phyloP scores from a whole-genome alignment of 2,797 vertebrate genomes.

The Poliocrania exsul region DNA sequence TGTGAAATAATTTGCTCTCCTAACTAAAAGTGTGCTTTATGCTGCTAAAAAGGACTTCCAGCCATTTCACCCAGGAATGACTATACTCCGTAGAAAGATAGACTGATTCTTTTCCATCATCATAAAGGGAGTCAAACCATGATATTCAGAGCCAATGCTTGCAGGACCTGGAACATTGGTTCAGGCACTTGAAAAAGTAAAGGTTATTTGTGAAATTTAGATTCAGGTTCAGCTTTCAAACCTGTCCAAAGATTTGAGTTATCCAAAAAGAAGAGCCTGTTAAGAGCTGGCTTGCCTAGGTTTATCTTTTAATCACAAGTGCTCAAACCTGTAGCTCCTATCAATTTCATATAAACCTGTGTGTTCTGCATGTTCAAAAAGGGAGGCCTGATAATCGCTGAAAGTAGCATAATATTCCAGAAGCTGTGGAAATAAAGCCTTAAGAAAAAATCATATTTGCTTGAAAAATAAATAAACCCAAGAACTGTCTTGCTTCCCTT shows the following conservation, averaged over 20 bases:
- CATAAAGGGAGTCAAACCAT: not conserved
- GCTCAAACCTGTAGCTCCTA: not conserved
- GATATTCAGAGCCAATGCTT: not conserved
- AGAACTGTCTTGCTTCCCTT: not conserved
- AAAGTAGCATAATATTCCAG: not conserved
- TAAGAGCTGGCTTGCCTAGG: not conserved
- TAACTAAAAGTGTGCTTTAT: not conserved
- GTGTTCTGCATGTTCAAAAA: not conserved
- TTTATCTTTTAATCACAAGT: not conserved
- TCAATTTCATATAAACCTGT: not conserved
- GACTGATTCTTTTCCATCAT: not conserved
- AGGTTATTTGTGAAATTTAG: constrained; percentile 10
- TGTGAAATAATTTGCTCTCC: constrained; percentile 1
- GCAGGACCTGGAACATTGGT: not conserved
- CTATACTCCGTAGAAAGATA: not conserved
- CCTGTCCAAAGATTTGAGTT: not conserved
- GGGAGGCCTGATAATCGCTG: not conserved
- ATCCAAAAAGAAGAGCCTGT: not conserved
- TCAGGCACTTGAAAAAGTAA: constrained; percentile 6
- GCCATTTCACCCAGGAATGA: not conserved
- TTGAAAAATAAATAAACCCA: not conserved
- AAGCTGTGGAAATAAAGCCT: not conserved
- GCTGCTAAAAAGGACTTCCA: constrained; percentile 3
- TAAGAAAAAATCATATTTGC: not conserved
- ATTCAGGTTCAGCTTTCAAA: not conserved